These are phyloP conservation scores for Dynastes hyllus DNA, from an alignment of 2,888 invertebrate species.

Conservation along the genomic window DNA sequence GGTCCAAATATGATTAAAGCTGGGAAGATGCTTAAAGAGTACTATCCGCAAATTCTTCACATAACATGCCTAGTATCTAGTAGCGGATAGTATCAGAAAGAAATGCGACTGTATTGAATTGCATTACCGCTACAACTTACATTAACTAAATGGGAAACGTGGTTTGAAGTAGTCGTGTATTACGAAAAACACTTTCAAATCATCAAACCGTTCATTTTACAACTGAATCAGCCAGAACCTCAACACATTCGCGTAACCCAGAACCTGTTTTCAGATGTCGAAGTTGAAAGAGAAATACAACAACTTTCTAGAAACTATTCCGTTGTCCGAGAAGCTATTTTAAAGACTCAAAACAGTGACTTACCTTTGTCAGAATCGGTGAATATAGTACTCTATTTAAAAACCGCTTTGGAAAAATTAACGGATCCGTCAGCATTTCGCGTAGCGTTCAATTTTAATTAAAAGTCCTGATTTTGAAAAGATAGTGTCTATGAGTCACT, in stretches of 20 bases:
- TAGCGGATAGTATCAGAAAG: too few relatives aligned
- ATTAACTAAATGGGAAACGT: conserved; percentile 2
- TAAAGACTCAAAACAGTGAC: neutral
- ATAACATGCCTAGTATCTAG: neutral
- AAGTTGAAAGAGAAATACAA: neutral
- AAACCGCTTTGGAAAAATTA: neutral
- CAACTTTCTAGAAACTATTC: neutral
- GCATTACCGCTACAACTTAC: neutral
- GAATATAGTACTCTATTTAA: conserved; percentile 1
- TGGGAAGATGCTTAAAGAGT: neutral
- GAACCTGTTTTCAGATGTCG: neutral
- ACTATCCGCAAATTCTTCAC: neutral
- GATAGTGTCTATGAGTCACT: neutral
- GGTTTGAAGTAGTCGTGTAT: neutral
- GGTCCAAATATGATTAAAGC: neutral
- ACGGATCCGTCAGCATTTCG: neutral
- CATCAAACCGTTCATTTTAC: neutral
- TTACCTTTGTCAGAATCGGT: conserved; percentile 8
- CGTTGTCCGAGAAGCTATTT: neutral
- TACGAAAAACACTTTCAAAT: neutral
- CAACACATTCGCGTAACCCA: neutral
- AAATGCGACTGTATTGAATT: neutral
- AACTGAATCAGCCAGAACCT: neutral
- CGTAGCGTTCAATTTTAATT: neutral
- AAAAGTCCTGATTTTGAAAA: neutral